These are phyloP conservation scores for Bellardia pandia DNA, from an alignment of 2,888 invertebrate species.

Conservation along the genomic window DNA sequence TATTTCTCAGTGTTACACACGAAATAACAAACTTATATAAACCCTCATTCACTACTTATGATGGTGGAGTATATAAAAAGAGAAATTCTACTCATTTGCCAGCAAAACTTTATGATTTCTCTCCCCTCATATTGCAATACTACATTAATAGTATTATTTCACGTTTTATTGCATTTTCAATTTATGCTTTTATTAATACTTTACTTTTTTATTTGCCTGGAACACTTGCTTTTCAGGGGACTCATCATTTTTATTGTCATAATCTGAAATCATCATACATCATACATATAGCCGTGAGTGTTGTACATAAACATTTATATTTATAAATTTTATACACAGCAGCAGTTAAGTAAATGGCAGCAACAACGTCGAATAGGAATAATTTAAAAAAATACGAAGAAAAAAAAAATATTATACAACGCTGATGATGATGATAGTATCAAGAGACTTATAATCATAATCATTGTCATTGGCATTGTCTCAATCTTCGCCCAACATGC, in stretches of 20 bases:
- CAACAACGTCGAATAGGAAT: slow-evolving; percentile 13
- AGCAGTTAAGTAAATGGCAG: neutral
- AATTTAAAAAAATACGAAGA: slow-evolving; percentile 7
- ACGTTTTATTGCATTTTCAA: neutral
- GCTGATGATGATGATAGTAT: slow-evolving; percentile 10
- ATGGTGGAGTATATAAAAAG: no score
- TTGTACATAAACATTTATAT: slow-evolving; percentile 24
- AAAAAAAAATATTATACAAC: neutral
- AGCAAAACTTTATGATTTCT: no score
- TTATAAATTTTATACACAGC: slow-evolving; percentile 26
- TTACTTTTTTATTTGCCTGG: neutral
- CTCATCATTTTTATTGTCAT: slow-evolving; percentile 63
- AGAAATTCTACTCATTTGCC: no score
- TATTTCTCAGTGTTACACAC: no score
- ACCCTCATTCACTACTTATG: no score
- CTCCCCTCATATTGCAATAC: no score
- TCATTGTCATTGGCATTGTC: neutral
- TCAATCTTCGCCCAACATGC: slow-evolving; percentile 11
- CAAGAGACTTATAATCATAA: slow-evolving; percentile 8
- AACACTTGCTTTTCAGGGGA: slow-evolving; percentile 37
- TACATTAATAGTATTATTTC: no score
- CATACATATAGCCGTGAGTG: slow-evolving; percentile 33
- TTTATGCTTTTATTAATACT: neutral
- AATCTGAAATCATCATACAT: slow-evolving; percentile 56
- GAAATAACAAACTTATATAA: no score